Base-by-base conservation (phyloP, 2,888 invertebrate species). In the Nasonovia ribisnigri region DNA sequence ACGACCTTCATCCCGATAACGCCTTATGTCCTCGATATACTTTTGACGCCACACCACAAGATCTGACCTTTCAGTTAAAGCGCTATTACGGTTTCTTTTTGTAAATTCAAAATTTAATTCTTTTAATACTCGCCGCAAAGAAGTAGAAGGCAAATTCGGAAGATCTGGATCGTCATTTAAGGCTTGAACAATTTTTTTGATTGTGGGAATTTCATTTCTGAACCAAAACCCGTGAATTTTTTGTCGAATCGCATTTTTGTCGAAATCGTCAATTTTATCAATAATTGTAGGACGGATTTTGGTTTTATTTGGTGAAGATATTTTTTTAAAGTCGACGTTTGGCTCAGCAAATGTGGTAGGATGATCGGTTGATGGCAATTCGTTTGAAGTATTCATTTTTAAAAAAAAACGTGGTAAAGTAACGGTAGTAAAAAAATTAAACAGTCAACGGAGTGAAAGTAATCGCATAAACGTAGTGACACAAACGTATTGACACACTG, bases 161-260 rank as follows among this genome's bases (percentile, higher is more conserved):
- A 48, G 11, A 48, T 48, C 48, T 48, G 48, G 48, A 48, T 94
- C 90, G 10, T 90, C 90, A 20, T 84, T 90, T 3, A 90, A 48
- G n/a, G 43, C 48, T 8, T 86, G 29, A 24, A 90, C 26, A 20
- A 90, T 89, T 84, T 93, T 84, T 29, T 60, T 43, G 10, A 93
- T 16, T 11, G 84, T 84, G n/a, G 90, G 93, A 26, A 89, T 26
- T 26, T 89, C 93, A 60, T 42, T 46, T 84, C 57, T 94, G 48
- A 48, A 48, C 57, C 84, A 94, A 84, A 94, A 90, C 10, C 26
- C 57, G 36, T 94, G 93, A 84, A 90, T 67, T 94, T 94, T 90
- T 67, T 86, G 46, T 13, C 42, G 48, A 48, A 48, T 48, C 48
- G 48, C 48, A 48, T 48, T 48, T 48, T 48, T 48, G 48, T 48